Percentiles rank a stretch among this genome's conserved stretches.
phyloP scores from a whole-genome alignment of 2,797 vertebrate species.

The Macroramphosus scolopax region DNA sequence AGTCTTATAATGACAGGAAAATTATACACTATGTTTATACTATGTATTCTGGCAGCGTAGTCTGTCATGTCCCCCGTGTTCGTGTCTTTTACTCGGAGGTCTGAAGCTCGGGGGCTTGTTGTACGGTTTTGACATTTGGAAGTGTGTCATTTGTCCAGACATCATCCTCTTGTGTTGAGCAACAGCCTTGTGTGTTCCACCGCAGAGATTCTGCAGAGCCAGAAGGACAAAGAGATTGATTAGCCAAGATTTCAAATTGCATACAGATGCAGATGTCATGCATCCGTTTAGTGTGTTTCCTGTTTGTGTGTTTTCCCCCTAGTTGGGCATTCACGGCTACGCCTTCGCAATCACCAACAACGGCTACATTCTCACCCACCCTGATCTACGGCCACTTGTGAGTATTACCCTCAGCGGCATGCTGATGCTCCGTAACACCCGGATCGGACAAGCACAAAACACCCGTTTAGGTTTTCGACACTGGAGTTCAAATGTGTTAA shows the following conservation, averaged over 20 bases:
- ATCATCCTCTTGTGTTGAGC: constrained; percentile 4
- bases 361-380: constrained; percentile 97
- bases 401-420: constrained; percentile 55
- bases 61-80: neutral
- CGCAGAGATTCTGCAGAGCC: constrained; percentile 43
- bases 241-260: constrained; percentile 44
- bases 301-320: constrained; percentile 36
- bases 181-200: constrained; percentile 48
- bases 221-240: constrained; percentile 62
- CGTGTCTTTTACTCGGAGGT: constrained; percentile 15
- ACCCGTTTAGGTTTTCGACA: constrained; percentile 15
- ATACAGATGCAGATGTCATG: constrained; percentile 24
- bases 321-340: constrained; percentile 98
- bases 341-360: constrained; percentile 99
- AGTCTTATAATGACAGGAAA: constrained; percentile 22
- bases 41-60: constrained; percentile 20
- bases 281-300: constrained; percentile 23
- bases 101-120: constrained; percentile 9
- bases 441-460: no score
- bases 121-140: constrained; percentile 67
- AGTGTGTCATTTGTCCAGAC: constrained; percentile 53
- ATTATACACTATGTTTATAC: constrained; percentile 13
- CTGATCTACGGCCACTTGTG: constrained; percentile 95
- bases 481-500: constrained; percentile 35
- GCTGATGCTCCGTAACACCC: constrained; percentile 19